Percentiles rank a stretch among this genome's conserved stretches.
Conservation (phyloP, 2,888 invertebrate genomes). For the Sinhomidia bicolor region DNA sequence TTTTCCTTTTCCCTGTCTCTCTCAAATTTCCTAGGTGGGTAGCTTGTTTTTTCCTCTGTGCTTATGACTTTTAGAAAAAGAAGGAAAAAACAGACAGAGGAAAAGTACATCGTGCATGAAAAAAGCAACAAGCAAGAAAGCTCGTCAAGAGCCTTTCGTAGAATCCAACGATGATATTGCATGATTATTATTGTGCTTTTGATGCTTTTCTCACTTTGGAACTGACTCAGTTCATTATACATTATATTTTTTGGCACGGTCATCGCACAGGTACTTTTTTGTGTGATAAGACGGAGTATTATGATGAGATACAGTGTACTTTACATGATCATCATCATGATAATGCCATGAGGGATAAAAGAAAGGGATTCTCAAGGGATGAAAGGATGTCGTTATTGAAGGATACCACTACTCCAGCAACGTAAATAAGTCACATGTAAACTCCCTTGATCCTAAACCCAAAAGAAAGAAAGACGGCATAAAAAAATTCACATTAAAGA, state of each 20-base stretch:
- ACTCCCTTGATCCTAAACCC: slow-evolving; percentile 21
- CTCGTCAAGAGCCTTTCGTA: background rate
- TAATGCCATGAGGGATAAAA: slow-evolving; percentile 28
- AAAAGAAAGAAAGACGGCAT: background rate
- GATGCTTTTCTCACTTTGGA: background rate
- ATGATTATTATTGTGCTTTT: slow-evolving; percentile 13
- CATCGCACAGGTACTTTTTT: slow-evolving; percentile 38
- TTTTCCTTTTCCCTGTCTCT: no score
- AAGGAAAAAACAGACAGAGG: no score
- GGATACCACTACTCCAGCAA: background rate
- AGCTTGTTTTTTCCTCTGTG: no score
- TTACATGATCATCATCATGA: slow-evolving; percentile 20
- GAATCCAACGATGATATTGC: slow-evolving; percentile 17
- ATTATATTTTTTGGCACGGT: slow-evolving; percentile 31
- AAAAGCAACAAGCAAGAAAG: background rate
- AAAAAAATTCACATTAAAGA: slow-evolving; percentile 13
- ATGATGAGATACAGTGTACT: background rate
- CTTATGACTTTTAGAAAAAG: no score
- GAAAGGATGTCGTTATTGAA: slow-evolving; percentile 33
- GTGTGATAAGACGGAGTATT: background rate
- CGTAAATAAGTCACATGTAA: slow-evolving; percentile 37
- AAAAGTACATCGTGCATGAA: slow-evolving; percentile 8
- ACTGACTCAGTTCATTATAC: no score
- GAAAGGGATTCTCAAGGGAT: slow-evolving; percentile 19
- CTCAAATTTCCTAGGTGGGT: no score